A percentile compares a stretch with the other conserved stretches of the same genome.
These are phyloP conservation scores for Bombus picipes DNA, from an alignment of 1,140 invertebrate species.

Conservation along the genomic window DNA sequence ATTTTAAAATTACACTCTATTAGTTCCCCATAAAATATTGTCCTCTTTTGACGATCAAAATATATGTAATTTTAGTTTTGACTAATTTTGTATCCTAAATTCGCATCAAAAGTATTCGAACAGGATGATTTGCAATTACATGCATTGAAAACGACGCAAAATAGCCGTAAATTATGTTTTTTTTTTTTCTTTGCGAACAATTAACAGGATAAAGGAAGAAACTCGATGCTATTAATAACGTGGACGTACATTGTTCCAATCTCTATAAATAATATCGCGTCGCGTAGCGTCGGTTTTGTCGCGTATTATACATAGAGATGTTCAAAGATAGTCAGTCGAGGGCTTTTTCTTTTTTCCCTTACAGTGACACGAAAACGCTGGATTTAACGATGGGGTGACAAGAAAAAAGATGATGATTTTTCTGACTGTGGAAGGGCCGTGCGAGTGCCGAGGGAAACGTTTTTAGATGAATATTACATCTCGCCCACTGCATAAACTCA, in stretches of 20 bases:
- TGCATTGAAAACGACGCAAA: not conserved
- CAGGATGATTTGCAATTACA: no score
- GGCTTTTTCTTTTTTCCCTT: not conserved
- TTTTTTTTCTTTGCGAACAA: not conserved
- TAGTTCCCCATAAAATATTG: no score
- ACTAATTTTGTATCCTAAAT: no score
- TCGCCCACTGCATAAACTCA: not conserved
- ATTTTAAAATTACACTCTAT: no score
- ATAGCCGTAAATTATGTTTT: not conserved
- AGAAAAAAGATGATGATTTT: not conserved
- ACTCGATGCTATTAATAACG: constrained; percentile 18
- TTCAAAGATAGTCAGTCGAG: constrained; percentile 9
- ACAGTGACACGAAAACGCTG: not conserved
- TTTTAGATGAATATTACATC: not conserved
- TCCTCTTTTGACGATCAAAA: no score
- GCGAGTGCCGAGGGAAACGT: not conserved
- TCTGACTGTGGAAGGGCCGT: not conserved
- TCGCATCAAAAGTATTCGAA: no score
- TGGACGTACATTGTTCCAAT: constrained; percentile 24
- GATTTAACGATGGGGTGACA: not conserved
- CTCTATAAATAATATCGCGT: constrained; percentile 11
- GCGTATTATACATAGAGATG: no score
- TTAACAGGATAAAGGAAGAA: constrained; percentile 4
- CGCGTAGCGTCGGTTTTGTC: not conserved
- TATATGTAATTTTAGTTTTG: no score